Conservation (phyloP, 92 coral and sea anemone genomes). For the Palythoa grandiflora region DNA sequence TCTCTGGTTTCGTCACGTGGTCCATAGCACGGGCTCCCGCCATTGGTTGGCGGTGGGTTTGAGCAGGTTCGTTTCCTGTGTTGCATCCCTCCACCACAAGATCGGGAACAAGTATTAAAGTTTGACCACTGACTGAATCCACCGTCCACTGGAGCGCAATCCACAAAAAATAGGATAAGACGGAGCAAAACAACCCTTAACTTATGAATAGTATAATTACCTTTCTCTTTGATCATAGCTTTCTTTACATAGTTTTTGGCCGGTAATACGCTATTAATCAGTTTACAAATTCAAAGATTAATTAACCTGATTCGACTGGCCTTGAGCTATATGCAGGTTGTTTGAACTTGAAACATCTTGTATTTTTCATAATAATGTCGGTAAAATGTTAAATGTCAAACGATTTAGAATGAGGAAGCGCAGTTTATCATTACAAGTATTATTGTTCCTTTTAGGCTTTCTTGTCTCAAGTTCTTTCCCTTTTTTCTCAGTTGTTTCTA, state of each 20-base stretch:
- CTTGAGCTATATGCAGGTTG: too few species aligned
- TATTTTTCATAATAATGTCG: too few species aligned
- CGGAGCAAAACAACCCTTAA: not conserved
- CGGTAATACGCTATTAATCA: not conserved
- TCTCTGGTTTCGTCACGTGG: slow-evolving; percentile 63
- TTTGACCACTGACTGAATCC: slow-evolving; percentile 73
- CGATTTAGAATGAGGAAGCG: too few species aligned
- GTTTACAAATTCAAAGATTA: too few species aligned
- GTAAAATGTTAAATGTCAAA: too few species aligned
- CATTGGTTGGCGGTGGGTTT: slow-evolving; percentile 75
- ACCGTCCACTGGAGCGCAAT: slow-evolving; percentile 64
- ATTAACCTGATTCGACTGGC: too few species aligned
- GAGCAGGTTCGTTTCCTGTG: slow-evolving; percentile 73
- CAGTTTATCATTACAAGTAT: too few species aligned
- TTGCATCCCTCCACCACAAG: slow-evolving; percentile 81
- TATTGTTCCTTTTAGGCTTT: too few species aligned
- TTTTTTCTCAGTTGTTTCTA: too few species aligned
- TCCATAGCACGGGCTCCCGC: slow-evolving; percentile 81
- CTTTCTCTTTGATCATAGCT: not conserved
- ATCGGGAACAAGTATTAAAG: slow-evolving; percentile 68
- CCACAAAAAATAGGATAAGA: not conserved
- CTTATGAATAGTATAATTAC: not conserved
- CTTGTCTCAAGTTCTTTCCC: too few species aligned
- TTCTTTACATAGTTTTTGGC: not conserved
- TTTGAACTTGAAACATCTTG: too few species aligned